Base-by-base conservation (phyloP, 2,113 vertebrate species). In the Hemicordylus capensis region DNA sequence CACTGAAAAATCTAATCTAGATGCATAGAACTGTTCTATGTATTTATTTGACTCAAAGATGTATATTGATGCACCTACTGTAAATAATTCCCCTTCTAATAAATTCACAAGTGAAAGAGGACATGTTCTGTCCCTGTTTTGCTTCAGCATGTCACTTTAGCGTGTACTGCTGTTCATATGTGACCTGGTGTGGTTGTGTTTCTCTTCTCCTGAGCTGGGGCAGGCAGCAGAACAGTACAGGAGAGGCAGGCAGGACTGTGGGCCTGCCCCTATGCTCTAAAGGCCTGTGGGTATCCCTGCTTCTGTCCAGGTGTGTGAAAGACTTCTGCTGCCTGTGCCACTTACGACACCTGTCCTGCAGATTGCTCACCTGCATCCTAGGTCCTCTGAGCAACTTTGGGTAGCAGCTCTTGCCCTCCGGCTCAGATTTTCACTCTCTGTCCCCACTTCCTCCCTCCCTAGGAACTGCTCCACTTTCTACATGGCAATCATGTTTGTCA, bases 11-110 rank as follows among this genome's bases (percentile, higher is more conserved):
- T 59, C 24, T 74, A 88, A 89, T 90, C 34, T 7, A 81, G 14
- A 75, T 75, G 88, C 80, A 56, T 87, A 83, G 83, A 84, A 7
- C 76, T 69, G 17, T 79, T 87, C 26, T 81, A 90, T 69, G 19
- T 79, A 75, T 74, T 88, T 90, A 14, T 28, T 85, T 90, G 73
- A 22, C 51, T 76, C 14, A 42, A 34, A 56, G 22, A 34, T 48
- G 28, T 51, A 75, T 15, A 75, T 51, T 51, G 15, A 46, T n/a
- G n/a, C n/a, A n/a, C n/a, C n/a, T n/a, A n/a, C n/a, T n/a, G 31
- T 34, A 37, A 56, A 28, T 34, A 34, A 3, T 56, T 19, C 56
- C n/a, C 19, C 37, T 37, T 4, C 3, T 76, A 9, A 22, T 56
- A 76, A 54, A 54, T 54, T 54, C 17, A 17, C 51, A 54, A 54